phyloP scores from a whole-genome alignment of 1,140 invertebrate species.

The Drosophila asahinai region DNA sequence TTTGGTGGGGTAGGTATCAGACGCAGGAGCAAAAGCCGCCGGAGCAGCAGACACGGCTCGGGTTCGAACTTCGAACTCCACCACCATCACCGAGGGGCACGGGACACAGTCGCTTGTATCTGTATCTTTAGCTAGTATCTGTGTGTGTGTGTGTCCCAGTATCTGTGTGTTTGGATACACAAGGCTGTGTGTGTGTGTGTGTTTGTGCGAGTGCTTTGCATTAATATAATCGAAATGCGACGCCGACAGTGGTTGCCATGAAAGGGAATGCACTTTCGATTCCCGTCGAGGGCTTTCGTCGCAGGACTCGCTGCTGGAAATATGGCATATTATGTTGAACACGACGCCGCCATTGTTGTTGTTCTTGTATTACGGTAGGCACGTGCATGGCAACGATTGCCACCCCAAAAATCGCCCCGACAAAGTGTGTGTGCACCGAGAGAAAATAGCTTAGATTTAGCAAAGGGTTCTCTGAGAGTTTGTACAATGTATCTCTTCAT shows the following conservation, averaged over 20 bases:
- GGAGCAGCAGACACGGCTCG: conserved; percentile 30
- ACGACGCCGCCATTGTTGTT: conserved; percentile 73
- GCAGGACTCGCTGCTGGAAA: conserved; percentile 57
- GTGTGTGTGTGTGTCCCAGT: conserved; percentile 17
- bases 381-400: conserved; percentile 77
- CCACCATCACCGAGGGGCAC: conserved; percentile 42
- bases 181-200: conserved; percentile 4
- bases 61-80: conserved; percentile 59
- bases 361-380: conserved; percentile 79
- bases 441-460: background rate
- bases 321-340: conserved; percentile 82
- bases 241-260: conserved; percentile 71
- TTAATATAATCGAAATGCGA: conserved; percentile 83
- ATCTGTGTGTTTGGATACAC: conserved; percentile 20
- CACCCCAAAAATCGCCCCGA: conserved; percentile 62
- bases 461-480: background rate
- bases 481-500: no score
- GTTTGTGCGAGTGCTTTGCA: conserved; percentile 66
- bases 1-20: conserved; percentile 78
- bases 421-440: background rate
- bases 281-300: conserved; percentile 65
- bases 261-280: conserved; percentile 84
- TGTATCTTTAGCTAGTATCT: background rate
- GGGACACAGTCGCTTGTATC: conserved; percentile 22
- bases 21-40: conserved; percentile 36